A percentile compares a stretch with the other conserved stretches of the same genome.
Evolutionary conservation across 2,797 vertebrate species (phyloP).

Genomic region (Hozukius guyotensis): DNA sequence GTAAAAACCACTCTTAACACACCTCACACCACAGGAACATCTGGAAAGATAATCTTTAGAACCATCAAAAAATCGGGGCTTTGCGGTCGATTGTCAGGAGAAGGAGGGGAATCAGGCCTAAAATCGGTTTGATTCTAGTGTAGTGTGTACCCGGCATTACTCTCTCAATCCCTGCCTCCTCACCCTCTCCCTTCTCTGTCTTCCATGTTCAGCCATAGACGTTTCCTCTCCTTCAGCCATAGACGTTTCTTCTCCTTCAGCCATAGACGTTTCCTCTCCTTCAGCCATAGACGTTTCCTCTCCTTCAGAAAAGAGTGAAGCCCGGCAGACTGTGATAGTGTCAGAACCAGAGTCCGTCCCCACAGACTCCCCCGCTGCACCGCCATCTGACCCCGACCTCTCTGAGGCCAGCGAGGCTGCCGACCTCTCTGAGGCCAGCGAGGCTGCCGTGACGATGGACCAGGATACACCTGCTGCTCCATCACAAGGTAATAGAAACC

Average conservation of each 20-base stretch:
- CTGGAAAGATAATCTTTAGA: rapidly evolving
- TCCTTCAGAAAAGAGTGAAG: conserved; percentile 2
- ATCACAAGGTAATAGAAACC: conserved; percentile 46
- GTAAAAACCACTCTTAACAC: too few relatives aligned
- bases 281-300: not conserved
- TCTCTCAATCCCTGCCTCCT: not conserved
- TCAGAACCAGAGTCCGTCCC: conserved; percentile 41
- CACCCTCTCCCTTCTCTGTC: not conserved
- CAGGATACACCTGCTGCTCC: conserved; percentile 28
- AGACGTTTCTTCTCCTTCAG: not conserved
- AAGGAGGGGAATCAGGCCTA: rapidly evolving
- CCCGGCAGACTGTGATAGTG: conserved; percentile 8
- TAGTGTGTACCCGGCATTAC: rapidly evolving
- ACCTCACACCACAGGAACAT: too few relatives aligned
- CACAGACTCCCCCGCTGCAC: not conserved
- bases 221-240: not conserved
- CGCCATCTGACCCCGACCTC: not conserved
- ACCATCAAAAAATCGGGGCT: rapidly evolving
- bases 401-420: conserved; percentile 27
- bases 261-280: not conserved
- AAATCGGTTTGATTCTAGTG: too few relatives aligned
- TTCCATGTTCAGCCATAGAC: not conserved
- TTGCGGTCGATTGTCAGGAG: too few relatives aligned
- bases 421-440: conserved; percentile 6
- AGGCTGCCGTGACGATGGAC: not conserved